Evolutionary conservation across 2,888 invertebrate genomes (phyloP).

Genomic region (Caenorhabditis panamensis): DNA sequence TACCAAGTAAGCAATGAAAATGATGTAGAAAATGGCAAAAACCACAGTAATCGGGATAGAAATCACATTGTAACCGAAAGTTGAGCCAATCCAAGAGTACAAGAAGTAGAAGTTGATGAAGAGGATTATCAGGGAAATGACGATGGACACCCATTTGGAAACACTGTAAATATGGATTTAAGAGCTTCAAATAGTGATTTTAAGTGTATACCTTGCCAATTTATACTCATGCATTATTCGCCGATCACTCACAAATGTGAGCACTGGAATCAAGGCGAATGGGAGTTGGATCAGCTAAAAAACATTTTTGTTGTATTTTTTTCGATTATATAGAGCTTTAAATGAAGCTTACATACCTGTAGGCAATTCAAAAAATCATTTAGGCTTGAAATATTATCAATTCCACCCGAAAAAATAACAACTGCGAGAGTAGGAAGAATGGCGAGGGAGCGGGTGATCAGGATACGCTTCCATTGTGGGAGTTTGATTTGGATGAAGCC

Average conservation of each 20-base stretch:
- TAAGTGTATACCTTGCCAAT: conserved; percentile 86
- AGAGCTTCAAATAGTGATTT: not conserved
- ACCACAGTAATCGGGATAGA: conserved; percentile 66
- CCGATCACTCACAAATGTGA: conserved; percentile 89
- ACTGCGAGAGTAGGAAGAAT: conserved; percentile 85
- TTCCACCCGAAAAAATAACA: conserved; percentile 80
- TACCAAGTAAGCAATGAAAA: conserved; percentile 70
- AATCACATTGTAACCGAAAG: conserved; percentile 61
- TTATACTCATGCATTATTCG: conserved; percentile 90
- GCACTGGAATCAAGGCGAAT: conserved; percentile 82
- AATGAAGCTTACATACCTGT: conserved; percentile 58
- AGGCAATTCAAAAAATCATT: conserved; percentile 91
- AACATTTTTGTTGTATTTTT: too few relatives aligned
- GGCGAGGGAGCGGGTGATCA: conserved; percentile 88
- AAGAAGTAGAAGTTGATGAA: conserved; percentile 88
- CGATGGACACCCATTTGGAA: conserved; percentile 68
- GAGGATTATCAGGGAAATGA: conserved; percentile 85
- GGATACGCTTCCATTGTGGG: conserved; percentile 90
- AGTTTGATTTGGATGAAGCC: conserved; percentile 90
- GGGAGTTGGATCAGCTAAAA: conserved; percentile 90
- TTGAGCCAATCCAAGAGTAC: conserved; percentile 60
- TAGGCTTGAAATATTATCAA: conserved; percentile 83
- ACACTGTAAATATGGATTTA: conserved; percentile 81
- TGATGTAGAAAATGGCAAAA: conserved; percentile 65
- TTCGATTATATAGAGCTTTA: too few relatives aligned